A percentile compares a stretch with the other conserved stretches of the same genome.
Evolutionary conservation across 92 coral and sea anemone species (phyloP).

Genomic region (Porites divaricata): DNA sequence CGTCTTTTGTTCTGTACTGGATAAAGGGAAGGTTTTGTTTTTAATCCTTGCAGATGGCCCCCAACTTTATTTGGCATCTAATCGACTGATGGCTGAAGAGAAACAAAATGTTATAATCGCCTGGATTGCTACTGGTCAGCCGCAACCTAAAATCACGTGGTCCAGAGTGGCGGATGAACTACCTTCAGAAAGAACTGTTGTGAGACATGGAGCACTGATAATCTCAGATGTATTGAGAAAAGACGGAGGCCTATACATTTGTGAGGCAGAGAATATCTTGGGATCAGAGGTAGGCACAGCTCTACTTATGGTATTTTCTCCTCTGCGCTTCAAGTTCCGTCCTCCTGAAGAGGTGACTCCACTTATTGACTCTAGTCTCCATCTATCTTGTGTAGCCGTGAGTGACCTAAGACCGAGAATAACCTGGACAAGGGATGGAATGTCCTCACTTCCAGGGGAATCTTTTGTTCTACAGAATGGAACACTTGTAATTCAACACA

Average conservation of each 20-base stretch:
- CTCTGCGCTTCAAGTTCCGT: conserved; percentile 26
- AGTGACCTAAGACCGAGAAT: conserved; percentile 27
- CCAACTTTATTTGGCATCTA: neutral
- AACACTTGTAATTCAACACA: conserved; percentile 38
- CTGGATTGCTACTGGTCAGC: conserved; percentile 50
- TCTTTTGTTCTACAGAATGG: conserved; percentile 40
- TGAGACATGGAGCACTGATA: neutral
- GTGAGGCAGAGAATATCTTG: conserved; percentile 34
- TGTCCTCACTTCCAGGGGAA: conserved; percentile 9
- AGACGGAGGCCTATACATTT: conserved; percentile 42
- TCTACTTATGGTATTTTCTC: conserved; percentile 38
- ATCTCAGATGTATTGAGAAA: conserved; percentile 8
- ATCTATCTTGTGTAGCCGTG: conserved; percentile 28
- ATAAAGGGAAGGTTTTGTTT: too few species aligned
- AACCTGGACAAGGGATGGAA: conserved; percentile 31
- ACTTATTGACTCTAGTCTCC: neutral
- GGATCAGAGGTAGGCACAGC: conserved; percentile 20
- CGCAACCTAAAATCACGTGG: conserved; percentile 44
- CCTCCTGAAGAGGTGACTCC: conserved; percentile 21
- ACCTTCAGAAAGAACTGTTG: neutral
- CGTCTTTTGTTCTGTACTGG: too few species aligned
- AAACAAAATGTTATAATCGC: conserved; percentile 19
- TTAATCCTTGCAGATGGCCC: neutral
- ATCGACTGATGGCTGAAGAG: conserved; percentile 1
- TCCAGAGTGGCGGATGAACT: conserved; percentile 24